Conservation (phyloP, 2,797 vertebrate species). For the Molossus alvarezi region DNA sequence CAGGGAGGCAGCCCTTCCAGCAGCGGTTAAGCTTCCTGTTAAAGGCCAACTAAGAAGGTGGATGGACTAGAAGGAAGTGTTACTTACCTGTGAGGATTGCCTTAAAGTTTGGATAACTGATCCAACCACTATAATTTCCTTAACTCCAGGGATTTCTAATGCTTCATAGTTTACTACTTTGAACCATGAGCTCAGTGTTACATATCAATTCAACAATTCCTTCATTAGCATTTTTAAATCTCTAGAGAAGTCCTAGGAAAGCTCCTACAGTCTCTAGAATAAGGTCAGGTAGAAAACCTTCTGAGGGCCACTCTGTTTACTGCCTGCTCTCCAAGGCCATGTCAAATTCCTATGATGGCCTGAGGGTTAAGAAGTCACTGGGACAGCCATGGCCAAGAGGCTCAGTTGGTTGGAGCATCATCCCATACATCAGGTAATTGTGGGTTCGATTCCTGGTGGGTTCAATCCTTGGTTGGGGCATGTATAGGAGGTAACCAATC, state of each 20-base stretch:
- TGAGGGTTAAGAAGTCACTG: not conserved
- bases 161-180: not conserved
- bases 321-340: not conserved
- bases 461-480: too few species aligned
- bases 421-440: too few species aligned
- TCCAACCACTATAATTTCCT: not conserved
- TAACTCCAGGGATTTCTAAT: not conserved
- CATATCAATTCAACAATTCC: not conserved
- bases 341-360: not conserved
- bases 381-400: not conserved
- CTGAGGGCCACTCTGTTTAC: not conserved
- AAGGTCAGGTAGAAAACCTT: not conserved
- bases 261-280: not conserved
- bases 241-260: not conserved
- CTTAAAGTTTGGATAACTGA: not conserved
- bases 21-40: not conserved
- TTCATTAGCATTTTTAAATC: conserved; percentile 47
- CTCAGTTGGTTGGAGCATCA: too few species aligned
- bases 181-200: conserved; percentile 3
- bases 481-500: too few species aligned
- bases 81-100: not conserved
- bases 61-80: not conserved
- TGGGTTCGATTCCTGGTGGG: too few species aligned
- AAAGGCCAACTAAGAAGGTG: not conserved
- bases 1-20: not conserved